Base-by-base conservation (phyloP, 2,797 vertebrate genomes). In the Dallia pectoralis region DNA sequence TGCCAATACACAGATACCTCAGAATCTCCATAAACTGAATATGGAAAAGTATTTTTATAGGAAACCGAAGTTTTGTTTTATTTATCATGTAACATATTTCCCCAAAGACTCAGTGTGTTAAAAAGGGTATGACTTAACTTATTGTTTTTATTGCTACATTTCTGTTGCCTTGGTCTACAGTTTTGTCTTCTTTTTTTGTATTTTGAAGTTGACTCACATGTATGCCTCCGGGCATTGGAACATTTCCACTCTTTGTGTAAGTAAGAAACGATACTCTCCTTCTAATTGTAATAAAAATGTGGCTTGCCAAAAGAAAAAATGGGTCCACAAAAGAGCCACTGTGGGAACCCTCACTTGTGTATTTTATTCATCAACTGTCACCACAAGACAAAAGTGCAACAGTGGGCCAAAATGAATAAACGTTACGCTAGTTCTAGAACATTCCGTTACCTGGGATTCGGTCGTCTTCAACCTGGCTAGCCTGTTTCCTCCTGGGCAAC, bases 301-400 rank as follows among this genome's bases (percentile, higher is more conserved):
- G 47, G 18, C 48, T 33, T 69, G 48, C 47, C 67, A 69, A 69
- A 69, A 69, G 51, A 69, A 9, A 16, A 30, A 32, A 32, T 69
- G 27, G 2, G 49, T 16, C 19, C 6, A 27, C 27, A 30, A 27
- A 49, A 49, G 27, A 49, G 15, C 18, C n/a, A 33, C 19, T 30
- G 64, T 40, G 22, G 18, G 27, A 18, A 33, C 40, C 40, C 16
- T 47, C 30, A 30, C 8, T 49, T 69, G 25, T 44, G 40, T 44
- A 44, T 44, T 44, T 44, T 44, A 12, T 4, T 33, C 15, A 29
- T 29, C 32, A 14, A 64, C 61, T 49, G 44, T 49, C 47, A 49
- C 44, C 15, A 18, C 22, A 19, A 36, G 47, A 68, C 27, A 48
- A 16, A 47, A 68, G 44, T 2, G 44, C 44, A 16, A 19, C 19